Conservation (phyloP, 2,113 vertebrate genomes). For the Candoia aspera region DNA sequence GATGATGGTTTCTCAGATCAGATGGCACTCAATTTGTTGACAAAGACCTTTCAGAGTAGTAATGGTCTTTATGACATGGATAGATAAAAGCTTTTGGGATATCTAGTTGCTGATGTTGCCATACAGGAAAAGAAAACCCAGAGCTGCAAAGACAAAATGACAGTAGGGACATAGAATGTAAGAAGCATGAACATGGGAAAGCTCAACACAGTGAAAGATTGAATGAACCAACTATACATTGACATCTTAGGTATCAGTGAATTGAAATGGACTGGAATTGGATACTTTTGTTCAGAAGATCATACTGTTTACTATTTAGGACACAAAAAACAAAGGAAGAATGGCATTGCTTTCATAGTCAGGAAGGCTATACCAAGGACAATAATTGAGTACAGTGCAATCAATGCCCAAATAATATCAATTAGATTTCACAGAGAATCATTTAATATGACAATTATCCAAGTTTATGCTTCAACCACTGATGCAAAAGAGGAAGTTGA, state of each 20-base stretch:
- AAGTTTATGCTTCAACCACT: neutral
- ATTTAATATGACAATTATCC: neutral
- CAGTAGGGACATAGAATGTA: neutral
- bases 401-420: neutral
- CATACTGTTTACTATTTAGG: neutral
- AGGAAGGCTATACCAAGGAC: neutral
- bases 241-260: neutral
- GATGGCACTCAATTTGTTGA: neutral
- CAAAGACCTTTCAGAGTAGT: neutral
- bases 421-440: neutral
- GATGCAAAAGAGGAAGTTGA: neutral
- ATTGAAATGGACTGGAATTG: neutral
- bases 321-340: neutral
- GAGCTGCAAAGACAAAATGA: neutral
- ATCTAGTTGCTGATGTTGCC: neutral
- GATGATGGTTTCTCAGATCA: neutral
- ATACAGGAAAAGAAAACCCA: neutral
- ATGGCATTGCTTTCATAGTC: neutral
- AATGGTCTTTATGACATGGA: neutral
- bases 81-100: neutral
- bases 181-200: neutral
- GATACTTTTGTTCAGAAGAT: neutral
- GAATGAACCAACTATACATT: too few species aligned
- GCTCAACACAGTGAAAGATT: neutral
- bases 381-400: neutral